Conservation (phyloP, 2,113 vertebrate genomes). For the Desmodus rotundus region DNA sequence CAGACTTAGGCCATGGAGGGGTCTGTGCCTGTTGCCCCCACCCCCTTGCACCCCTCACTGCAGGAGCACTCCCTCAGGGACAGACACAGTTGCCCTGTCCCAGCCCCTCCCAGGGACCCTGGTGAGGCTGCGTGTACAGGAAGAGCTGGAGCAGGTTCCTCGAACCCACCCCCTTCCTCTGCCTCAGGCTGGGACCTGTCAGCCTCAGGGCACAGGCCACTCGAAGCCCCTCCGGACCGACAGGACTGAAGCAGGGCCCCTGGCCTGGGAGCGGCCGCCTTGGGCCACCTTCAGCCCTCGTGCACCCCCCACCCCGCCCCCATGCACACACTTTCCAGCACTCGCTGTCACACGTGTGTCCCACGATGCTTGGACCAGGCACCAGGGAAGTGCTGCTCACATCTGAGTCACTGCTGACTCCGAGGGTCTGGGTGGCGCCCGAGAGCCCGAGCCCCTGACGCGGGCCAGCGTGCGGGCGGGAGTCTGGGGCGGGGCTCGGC, state of each 20-base stretch:
- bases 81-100: not conserved
- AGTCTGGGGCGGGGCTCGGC: not conserved
- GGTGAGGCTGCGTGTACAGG: not conserved
- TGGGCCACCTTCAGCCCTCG: not conserved
- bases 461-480: too few relatives aligned
- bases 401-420: not conserved
- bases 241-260: not conserved
- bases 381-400: not conserved
- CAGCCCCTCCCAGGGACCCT: not conserved
- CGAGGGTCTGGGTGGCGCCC: not conserved
- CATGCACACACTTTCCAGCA: not conserved
- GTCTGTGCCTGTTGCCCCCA: not conserved
- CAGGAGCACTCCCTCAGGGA: not conserved
- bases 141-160: not conserved
- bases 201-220: not conserved
- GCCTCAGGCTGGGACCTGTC: not conserved
- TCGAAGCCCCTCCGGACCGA: not conserved
- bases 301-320: not conserved
- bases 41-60: not conserved
- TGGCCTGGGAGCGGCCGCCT: too few relatives aligned
- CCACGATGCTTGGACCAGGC: not conserved
- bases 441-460: not conserved
- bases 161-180: not conserved
- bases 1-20: not conserved
- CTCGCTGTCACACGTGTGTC: accelerated